Evolutionary conservation across 30 jellyfish, hydroid and myxozoan species (phyloP), one percentile per base, ranked within the genome.

Genomic region (Aurelia sp.): DNA sequence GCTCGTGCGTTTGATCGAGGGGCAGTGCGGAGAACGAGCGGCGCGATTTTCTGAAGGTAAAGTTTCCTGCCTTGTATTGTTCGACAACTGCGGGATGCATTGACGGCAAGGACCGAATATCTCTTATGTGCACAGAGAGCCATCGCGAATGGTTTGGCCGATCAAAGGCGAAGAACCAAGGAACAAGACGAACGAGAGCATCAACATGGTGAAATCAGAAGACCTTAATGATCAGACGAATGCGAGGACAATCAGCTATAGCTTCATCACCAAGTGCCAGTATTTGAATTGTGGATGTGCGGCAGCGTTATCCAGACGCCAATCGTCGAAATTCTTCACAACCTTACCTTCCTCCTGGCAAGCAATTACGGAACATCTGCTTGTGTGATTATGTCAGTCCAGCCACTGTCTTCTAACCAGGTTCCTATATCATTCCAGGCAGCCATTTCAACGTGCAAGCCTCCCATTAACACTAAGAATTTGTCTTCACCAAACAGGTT

Each of bases 391-490:
- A 78, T 47, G 30, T 78, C 82, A 13, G 82, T 58, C 89, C 89
- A 78, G n/a, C 90, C 90, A 63, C 72, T 50, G 5, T 38, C 84
- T 80, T 62, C 90, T 19, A 80, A 57, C 61, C 74, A 65, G 90
- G 72, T 61, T 38, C 85, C 90, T 24, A 80, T 40, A 3, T 8
- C 61, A 40, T 80, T 80, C 72, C 67, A 67, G 20, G 84, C 69
- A 50, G 86, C 72, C 90, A 80, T 80, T 63, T 80, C 90, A 44
- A 63, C 52, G 72, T 63, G 90, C 71, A 80, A 70, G 59, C 84
- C 84, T 18, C 90, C 90, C 53, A 80, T 16, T 18, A 80, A 50
- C 4, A 66, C 60, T 8, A 80, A 72, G 40, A 80, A 80, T 53
- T 80, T 80, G 38, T 65, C 70, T 65, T 80, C 90, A 51, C 90